A percentile compares a stretch with the other conserved stretches of the same genome.
phyloP scores from a whole-genome alignment of 2,888 invertebrate species.

The Nomada ruficornis region DNA sequence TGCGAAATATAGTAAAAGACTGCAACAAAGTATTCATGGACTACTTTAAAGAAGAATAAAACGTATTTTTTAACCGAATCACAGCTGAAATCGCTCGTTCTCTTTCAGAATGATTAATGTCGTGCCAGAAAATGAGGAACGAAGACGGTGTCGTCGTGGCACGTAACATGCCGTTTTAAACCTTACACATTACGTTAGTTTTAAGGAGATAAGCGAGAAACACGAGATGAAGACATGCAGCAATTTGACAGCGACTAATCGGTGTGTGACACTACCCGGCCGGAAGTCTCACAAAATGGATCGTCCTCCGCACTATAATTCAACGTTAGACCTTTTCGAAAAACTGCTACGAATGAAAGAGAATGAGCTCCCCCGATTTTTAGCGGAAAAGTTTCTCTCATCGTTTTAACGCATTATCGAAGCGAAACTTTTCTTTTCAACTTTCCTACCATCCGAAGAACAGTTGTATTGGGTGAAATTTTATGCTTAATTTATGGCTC shows the following conservation, averaged over 20 bases:
- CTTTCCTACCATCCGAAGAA: too few relatives aligned
- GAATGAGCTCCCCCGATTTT: neutral
- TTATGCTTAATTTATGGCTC: too few relatives aligned
- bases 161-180: conserved; percentile 5
- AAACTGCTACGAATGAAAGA: too few relatives aligned
- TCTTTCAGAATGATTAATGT: neutral
- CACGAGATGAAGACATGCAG: conserved; percentile 48
- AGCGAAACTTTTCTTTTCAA: too few relatives aligned
- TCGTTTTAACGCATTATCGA: too few relatives aligned
- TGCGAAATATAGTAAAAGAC: too few relatives aligned
- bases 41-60: too few relatives aligned
- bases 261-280: conserved; percentile 26
- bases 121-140: neutral
- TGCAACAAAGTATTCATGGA: too few relatives aligned
- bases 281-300: conserved; percentile 31
- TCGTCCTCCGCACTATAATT: neutral
- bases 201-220: conserved; percentile 49
- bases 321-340: neutral
- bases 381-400: too few relatives aligned
- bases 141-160: neutral
- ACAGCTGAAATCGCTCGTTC: neutral
- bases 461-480: too few relatives aligned
- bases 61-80: too few relatives aligned
- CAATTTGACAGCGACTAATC: conserved; percentile 45
- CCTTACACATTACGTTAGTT: conserved; percentile 39